phyloP scores from a whole-genome alignment of 2,888 invertebrate genomes.

The Dryocosmus kuriphilus region DNA sequence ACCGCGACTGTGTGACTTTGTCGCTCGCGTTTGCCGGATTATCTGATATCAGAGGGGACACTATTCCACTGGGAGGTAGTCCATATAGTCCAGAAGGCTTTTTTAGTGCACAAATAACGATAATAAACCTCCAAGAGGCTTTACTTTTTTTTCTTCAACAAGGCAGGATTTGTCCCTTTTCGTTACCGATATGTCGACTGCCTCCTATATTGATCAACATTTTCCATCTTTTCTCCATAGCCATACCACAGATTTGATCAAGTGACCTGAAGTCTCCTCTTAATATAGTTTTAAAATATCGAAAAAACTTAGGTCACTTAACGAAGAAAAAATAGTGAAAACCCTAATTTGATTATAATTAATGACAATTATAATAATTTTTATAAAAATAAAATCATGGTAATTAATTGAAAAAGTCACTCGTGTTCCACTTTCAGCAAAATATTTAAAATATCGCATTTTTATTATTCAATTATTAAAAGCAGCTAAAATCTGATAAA shows the following conservation, averaged over 20 bases:
- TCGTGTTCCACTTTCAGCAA: not conserved
- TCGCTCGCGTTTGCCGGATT: conserved; percentile 65
- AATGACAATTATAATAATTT: too few species aligned
- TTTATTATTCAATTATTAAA: not conserved
- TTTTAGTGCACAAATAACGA: conserved; percentile 65
- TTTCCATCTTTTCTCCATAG: not conserved
- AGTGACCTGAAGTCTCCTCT: not conserved
- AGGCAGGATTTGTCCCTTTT: conserved; percentile 47
- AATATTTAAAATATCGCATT: not conserved
- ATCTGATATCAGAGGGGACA: conserved; percentile 69
- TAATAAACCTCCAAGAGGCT: conserved; percentile 63
- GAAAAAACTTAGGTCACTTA: too few species aligned
- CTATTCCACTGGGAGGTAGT: conserved; percentile 60
- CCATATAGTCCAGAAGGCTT: conserved; percentile 53
- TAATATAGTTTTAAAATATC: not conserved
- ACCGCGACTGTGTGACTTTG: conserved; percentile 51
- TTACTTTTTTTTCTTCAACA: conserved; percentile 49
- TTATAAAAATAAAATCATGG: too few species aligned
- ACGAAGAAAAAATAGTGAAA: too few species aligned
- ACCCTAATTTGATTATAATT: too few species aligned
- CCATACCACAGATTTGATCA: not conserved
- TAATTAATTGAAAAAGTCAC: too few species aligned
- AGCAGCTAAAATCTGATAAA: not conserved
- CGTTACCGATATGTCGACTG: not conserved
- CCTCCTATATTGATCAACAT: not conserved